A percentile compares a stretch with the other conserved stretches of the same genome.
Evolutionary conservation across 1,140 invertebrate genomes (phyloP).

Genomic region (Frieseomelitta varia): DNA sequence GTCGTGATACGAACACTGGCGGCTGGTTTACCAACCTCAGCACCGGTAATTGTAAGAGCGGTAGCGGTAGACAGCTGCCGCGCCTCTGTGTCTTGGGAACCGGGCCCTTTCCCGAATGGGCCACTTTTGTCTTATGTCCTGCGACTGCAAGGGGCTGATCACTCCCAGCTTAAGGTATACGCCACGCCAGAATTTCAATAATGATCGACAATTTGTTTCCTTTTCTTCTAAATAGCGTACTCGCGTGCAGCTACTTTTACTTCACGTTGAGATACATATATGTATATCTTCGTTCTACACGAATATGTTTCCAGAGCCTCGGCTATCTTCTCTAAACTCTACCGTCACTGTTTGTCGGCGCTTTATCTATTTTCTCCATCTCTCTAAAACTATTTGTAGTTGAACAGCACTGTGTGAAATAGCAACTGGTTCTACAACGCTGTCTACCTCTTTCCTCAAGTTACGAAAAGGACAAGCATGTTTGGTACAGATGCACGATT

Average conservation of each 20-base stretch:
- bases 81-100: constrained; percentile 93
- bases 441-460: background rate
- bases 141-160: constrained; percentile 83
- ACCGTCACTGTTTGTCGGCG: constrained; percentile 16
- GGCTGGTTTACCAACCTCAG: constrained; percentile 87
- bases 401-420: constrained; percentile 15
- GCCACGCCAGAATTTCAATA: constrained; percentile 76
- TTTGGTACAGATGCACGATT: background rate
- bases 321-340: background rate
- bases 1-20: constrained; percentile 91
- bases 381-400: constrained; percentile 23
- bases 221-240: background rate
- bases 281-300: background rate
- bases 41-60: constrained; percentile 88
- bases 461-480: background rate
- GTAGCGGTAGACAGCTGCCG: constrained; percentile 91
- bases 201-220: background rate
- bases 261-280: background rate
- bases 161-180: constrained; percentile 86
- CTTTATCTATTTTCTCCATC: constrained; percentile 44
- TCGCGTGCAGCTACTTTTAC: background rate
- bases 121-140: constrained; percentile 93
- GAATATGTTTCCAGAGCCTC: background rate
- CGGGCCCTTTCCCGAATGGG: constrained; percentile 93
- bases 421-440: constrained; percentile 64